Evolutionary conservation across 2,113 vertebrate genomes (phyloP), one percentile per base, ranked within the genome.

Genomic region (Hippocampus mohnikei): DNA sequence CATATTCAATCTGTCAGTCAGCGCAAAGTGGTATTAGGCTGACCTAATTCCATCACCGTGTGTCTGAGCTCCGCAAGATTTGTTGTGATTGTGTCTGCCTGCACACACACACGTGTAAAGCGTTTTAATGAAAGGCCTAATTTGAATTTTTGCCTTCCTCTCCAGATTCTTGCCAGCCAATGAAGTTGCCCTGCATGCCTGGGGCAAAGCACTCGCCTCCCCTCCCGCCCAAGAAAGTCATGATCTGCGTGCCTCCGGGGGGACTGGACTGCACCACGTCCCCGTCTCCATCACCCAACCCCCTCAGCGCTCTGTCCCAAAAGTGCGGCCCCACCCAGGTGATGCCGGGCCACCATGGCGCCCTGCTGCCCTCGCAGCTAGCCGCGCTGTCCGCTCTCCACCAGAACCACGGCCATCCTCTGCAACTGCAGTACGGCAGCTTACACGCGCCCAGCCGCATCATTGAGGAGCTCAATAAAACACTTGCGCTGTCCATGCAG

Each of bases 161-260:
- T 76, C 33, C 87, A 99, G 96, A 98, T 92, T 92, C 95, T 86
- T 95, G 95, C 68, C 95, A 95, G 92, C 92, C 95, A 81, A 89
- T 96, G 92, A 98, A 98, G 93, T 93, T 99, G 91, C 94, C 95
- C 93, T 97, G 94, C 88, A 93, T 97, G 93, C 94, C 84, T 3
- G 87, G 94, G 78, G 94, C 95, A 77, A 98, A 97, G 91, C 93
- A 95, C 91, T 99, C 96, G 66, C 97, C 97, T 85, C 96, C 96
- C 71, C 94, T 98, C 91, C 96, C 97, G 90, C 97, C 97, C 89
- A 98, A 99, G 93, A 99, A 99, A 93, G 95, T 98, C 88, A 95
- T 99, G 96, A 96, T 99, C 79, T 98, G 96, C 76, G 94, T 97
- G 93, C 96, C 96, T 75, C 91, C 93, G 41, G 95, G 94, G 77